Base-by-base conservation (phyloP, 2,113 vertebrate species). In the Colaptes auratus region DNA sequence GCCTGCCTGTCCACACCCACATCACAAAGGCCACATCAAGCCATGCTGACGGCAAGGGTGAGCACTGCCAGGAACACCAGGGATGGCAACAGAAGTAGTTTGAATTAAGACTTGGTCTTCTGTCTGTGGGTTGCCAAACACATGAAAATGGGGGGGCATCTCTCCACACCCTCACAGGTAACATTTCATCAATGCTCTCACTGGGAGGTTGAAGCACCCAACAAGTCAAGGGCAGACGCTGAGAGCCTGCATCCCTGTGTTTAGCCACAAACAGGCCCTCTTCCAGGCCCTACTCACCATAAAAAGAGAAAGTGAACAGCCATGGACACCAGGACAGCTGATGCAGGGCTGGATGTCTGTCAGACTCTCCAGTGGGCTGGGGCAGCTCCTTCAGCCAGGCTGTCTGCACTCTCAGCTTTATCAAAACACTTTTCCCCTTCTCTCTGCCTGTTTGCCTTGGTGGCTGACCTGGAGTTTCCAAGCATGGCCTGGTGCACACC, bases 271-370 rank as follows among this genome's bases (percentile, higher is more conserved):
- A 39, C 42, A 0, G 7, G 39, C 33, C 35, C 42, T 35, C 33
- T 11, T 4, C 4, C 3, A 31, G 86, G 4, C 50, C 77, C 53
- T 11, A 1, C 21, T 3, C 59, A 55, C 74, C 69, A 12, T 2
- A 24, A 31, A 70, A 2, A 67, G 52, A 23, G 42, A 11, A 4
- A 21, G 53, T 1, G 33, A 74, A 46, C 20, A 72, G 3, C 25
- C 0, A 0, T 28, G 12, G 6, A 36, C 65, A 6, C 1, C 1
- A 4, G 27, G 7, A 11, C 35, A 4, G 65, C 73, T 14, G 67
- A 7, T 1, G 30, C 3, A 35, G 39, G 3, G 12, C 60, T 16
- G 64, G 48, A 1, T 69, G 67, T 6, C 6, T 13, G 56, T 52
- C 70, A 56, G 77, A 35, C 48, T 66, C 42, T 8, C 75, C 90